Evolutionary conservation across 2,797 vertebrate genomes (phyloP).

Genomic region (Scolopax rusticola): DNA sequence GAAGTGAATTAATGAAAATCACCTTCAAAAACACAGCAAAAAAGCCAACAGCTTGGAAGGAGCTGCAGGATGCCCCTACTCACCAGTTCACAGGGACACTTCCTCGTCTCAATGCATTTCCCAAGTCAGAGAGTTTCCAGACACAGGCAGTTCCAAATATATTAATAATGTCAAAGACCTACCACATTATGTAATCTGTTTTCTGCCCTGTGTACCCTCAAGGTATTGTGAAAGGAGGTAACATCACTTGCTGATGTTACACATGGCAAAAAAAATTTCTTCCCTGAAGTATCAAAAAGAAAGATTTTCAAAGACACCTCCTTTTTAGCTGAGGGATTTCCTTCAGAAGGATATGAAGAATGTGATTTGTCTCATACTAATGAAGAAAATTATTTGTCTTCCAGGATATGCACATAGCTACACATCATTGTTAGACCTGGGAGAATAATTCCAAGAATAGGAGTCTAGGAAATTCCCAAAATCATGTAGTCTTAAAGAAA

Average conservation of each 20-base stretch:
- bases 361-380: not conserved
- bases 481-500: not conserved
- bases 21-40: not conserved
- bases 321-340: not conserved
- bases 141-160: not conserved
- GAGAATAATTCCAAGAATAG: not conserved
- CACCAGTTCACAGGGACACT: not conserved
- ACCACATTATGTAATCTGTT: not conserved
- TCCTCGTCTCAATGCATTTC: not conserved
- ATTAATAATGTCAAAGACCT: not conserved
- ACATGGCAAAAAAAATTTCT: not conserved
- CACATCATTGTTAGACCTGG: not conserved
- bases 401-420: not conserved
- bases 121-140: not conserved
- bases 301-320: not conserved
- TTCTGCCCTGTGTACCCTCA: not conserved
- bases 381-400: not conserved
- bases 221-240: not conserved
- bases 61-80: not conserved
- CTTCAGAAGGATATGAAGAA: slow-evolving; percentile 5
- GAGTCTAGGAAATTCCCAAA: not conserved
- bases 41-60: not conserved
- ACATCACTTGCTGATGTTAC: not conserved
- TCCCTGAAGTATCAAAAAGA: not conserved
- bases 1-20: not conserved